Evolutionary conservation across 1,140 invertebrate genomes (phyloP).

Genomic region (Mycetomoellerius zeteki): DNA sequence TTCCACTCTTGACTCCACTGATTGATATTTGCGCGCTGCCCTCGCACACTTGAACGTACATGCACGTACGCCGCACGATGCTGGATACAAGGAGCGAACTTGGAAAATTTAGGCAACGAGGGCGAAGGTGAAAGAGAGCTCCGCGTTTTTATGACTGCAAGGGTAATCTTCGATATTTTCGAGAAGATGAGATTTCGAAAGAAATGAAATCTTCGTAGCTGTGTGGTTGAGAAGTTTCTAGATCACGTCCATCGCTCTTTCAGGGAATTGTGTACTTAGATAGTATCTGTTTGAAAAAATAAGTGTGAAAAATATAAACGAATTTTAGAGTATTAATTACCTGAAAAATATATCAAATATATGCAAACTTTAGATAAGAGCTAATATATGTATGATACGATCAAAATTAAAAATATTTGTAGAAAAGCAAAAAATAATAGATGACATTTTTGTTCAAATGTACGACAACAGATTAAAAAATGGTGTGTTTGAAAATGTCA

Average conservation of each 20-base stretch:
- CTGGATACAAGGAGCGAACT: constrained; percentile 21
- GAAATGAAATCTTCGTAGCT: constrained; percentile 29
- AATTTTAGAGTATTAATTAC: not conserved
- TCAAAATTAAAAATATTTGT: not conserved
- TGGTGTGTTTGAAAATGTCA: not conserved
- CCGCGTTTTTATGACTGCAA: constrained; percentile 19
- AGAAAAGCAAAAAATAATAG: not conserved
- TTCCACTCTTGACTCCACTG: constrained; percentile 80
- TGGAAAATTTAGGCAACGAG: constrained; percentile 56
- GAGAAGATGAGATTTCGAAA: constrained; percentile 40
- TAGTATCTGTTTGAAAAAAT: constrained; percentile 11
- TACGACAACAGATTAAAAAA: not conserved
- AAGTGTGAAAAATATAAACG: not conserved
- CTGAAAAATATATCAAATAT: not conserved
- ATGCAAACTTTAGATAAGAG: not conserved
- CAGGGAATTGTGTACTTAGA: constrained; percentile 13
- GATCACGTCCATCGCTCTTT: constrained; percentile 38
- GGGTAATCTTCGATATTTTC: constrained; percentile 42
- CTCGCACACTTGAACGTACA: constrained; percentile 56
- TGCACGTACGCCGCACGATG: constrained; percentile 55
- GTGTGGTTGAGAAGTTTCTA: not conserved
- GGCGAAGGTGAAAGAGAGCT: constrained; percentile 1
- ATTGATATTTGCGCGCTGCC: constrained; percentile 79
- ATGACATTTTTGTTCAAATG: not conserved
- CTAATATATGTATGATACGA: not conserved